phyloP scores from a whole-genome alignment of 2,888 invertebrate genomes.

The Paralinhomoeus sp. region DNA sequence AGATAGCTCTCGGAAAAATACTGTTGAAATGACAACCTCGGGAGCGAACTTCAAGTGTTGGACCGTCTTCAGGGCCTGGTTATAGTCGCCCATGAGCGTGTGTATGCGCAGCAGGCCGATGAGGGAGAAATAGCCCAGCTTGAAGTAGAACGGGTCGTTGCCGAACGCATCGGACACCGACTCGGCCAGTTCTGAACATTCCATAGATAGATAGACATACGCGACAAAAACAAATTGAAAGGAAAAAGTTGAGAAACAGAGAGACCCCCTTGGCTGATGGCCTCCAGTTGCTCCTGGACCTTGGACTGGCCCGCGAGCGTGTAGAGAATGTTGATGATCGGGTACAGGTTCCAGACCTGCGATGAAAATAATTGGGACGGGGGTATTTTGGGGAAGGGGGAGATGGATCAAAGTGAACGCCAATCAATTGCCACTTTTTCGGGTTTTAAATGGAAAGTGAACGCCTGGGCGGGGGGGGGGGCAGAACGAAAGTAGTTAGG shows the following conservation, averaged over 20 bases:
- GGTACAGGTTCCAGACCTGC: constrained; percentile 76
- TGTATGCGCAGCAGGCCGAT: constrained; percentile 83
- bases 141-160: constrained; percentile 82
- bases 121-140: constrained; percentile 93
- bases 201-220: too few species aligned
- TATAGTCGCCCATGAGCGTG: constrained; percentile 88
- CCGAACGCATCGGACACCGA: constrained; percentile 97
- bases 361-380: too few species aligned
- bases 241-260: too few species aligned
- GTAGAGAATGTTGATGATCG: constrained; percentile 86
- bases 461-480: background rate
- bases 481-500: background rate
- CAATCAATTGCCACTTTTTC: too few species aligned
- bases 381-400: too few species aligned
- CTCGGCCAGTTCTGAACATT: too few species aligned
- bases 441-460: too few species aligned
- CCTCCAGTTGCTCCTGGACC: constrained; percentile 86
- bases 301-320: constrained; percentile 91
- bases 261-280: constrained; percentile 31
- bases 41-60: constrained; percentile 90
- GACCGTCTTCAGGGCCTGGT: constrained; percentile 77
- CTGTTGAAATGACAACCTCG: constrained; percentile 36
- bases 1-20: too few species aligned
- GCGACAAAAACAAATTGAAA: too few species aligned
- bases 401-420: too few species aligned